Evolutionary conservation across 2,888 invertebrate genomes (phyloP), one percentile per base, ranked within the genome.

Genomic region (Meta bourneti): DNA sequence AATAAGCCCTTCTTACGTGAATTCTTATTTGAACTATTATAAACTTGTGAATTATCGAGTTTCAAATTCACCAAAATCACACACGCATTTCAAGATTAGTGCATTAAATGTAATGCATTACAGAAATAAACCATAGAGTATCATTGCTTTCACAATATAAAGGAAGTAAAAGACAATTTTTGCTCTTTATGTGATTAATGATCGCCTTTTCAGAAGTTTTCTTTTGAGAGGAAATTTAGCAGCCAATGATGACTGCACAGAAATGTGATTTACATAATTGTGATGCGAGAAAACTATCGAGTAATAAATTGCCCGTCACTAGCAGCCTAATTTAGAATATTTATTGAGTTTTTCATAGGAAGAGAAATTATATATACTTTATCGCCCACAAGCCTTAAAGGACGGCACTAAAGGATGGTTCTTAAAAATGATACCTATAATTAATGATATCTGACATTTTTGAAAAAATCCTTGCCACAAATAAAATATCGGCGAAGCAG

Each of bases 271-370:
- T 61, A 61, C 61, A 61, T 61, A 61, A 61, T 61, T 61, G 61
- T 61, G 61, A 34, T 74, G 19, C 74, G 74, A 19, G 34, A 74
- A 74, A 11, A 34, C 34, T 34, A 19, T 16, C 48, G 1, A 34
- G 48, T 80, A n/a, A 80, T 80, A 69, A 80, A 80, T 70, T 69
- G 8, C n/a, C 70, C 61, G 69, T 80, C 80, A 80, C 16, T 70
- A 69, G 2, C 69, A n/a, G 16, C 48, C 20, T 69, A 19, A 80
- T 48, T 69, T 16, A 78, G 52, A 78, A 78, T 51, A 77, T 11
- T 52, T 51, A 52, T 78, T 11, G 54, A 52, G 52, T 78, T 54
- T 54, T 49, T 19, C 6, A 34, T 5, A 74, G 74, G 4, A 13
- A 48, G 20, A 74, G 48, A 11, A 74, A 61, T 61, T 61, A 16